Base-by-base conservation (phyloP, 2,797 vertebrate genomes). In the Acanthurus leucopareius region DNA sequence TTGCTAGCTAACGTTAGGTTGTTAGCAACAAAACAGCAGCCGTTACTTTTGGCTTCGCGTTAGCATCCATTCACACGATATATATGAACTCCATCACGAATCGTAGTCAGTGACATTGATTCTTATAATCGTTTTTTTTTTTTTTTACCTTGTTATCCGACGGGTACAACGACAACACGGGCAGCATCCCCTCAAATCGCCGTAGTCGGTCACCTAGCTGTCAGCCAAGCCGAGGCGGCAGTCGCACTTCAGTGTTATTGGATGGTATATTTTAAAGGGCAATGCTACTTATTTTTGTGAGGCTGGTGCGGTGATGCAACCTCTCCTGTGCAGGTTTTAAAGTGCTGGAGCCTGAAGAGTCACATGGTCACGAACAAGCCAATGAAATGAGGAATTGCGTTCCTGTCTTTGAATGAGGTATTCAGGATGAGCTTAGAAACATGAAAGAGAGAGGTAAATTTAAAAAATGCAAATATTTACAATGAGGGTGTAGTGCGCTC, bases 191-290 rank as follows among this genome's bases (percentile, higher is more conserved):
- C 15, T 9, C 2, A 56, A 51, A 56, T 35, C 62, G 53, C 56
- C 61, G 80, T 66, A 22, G 61, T 57, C 57, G 20, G 61, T 74
- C 73, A 61, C 69, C 0, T 45, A 14, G 28, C 61, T 57, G 70
- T 57, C 76, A 82, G 54, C 15, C 64, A 0, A 62, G 28, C 44
- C 11, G 32, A 25, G 10, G 52, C 40, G 32, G 64, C 20, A 14
- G 35, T 53, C 52, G 42, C 63, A 11, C 54, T 11, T 17, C 47
- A 0, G 25, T 42, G 63, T 70, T 74, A 83, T 65, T 74, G 87
- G 86, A 56, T n/a, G 35, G 59, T 75, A 64, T 15, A 19, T 68
- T 92, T 35, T 91, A 91, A 92, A 92, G 90, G 88, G 85, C 80
- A 32, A 87, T 53, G 82, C 25, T 58, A 11, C 79, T 13, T 3